Evolutionary conservation across 1,140 invertebrate genomes (phyloP), one percentile per base, ranked within the genome.

Genomic region (Mylabris phalerata): DNA sequence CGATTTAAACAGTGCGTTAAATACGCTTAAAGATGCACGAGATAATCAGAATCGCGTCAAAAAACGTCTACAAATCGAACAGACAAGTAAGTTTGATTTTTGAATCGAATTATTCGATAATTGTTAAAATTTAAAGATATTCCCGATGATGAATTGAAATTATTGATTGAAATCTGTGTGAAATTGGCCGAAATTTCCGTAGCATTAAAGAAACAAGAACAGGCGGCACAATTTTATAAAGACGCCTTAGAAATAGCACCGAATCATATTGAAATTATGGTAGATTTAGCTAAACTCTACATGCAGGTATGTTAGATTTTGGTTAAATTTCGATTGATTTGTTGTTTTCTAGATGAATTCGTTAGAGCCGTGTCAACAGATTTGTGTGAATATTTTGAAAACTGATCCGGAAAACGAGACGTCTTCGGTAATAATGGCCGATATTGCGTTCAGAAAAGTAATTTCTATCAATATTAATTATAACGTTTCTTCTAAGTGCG

Each of bases 351-450:
- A 87, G 83, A 83, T 86, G 57, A 89, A 87, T 65, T 82, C 86
- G 66, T 75, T 86, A 50, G 90, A 95, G 60, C 81, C 86, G 48
- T 97, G 94, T 70, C 86, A 94, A 60, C 85, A 92, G 67, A 90
- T 88, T 3, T 95, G 93, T 70, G 81, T 86, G 41, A 82, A 86
- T 4, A 77, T 98, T 11, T 75, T 98, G 10, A 86, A 86, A 61
- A 81, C 87, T 4, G 92, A 97, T 70, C 85, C 86, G 19, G 89
- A 94, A 62, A 95, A 97, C 74, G 92, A 96, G 74, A 83, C 86
- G 27, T 93, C 94, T 2, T 90, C 89, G 3, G 85, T 98, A 59
- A 93, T 98, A 86, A 86, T 98, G 83, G 95, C 95, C 9, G 95
- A 98, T 77, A 78, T 98, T 32, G 92, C 94, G 55, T 97, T 98